A percentile compares a stretch with the other conserved stretches of the same genome.
Evolutionary conservation across 2,113 vertebrate genomes (phyloP).

Genomic region (Oenanthe melanoleuca): DNA sequence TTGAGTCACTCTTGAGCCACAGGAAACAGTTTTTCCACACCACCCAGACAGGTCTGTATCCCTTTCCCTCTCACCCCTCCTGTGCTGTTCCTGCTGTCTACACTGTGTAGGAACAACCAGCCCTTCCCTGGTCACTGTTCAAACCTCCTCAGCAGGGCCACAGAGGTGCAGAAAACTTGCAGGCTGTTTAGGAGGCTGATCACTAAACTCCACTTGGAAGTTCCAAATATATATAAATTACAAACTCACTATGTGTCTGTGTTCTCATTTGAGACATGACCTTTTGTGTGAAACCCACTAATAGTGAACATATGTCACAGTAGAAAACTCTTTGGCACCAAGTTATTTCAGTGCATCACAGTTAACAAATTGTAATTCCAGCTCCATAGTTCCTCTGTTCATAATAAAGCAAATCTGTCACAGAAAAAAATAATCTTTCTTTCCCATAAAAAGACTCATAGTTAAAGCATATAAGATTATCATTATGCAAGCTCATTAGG

Average conservation of each 20-base stretch:
- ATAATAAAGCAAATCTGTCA: slow-evolving; percentile 70
- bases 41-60: not conserved
- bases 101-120: not conserved
- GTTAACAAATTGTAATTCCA: slow-evolving; percentile 61
- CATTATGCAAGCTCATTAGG: slow-evolving; percentile 75
- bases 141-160: not conserved
- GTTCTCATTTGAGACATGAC: slow-evolving; percentile 7
- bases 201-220: not conserved
- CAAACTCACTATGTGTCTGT: not conserved
- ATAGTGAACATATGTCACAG: slow-evolving; percentile 40
- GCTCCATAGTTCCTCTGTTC: slow-evolving; percentile 66
- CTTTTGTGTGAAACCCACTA: slow-evolving; percentile 48
- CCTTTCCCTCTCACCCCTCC: not conserved
- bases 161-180: not conserved
- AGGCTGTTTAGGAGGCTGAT: not conserved
- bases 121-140: not conserved
- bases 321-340: slow-evolving; percentile 41
- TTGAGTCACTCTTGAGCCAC: not conserved
- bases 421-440: slow-evolving; percentile 27
- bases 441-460: slow-evolving; percentile 51
- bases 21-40: not conserved
- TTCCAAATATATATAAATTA: slow-evolving; percentile 18
- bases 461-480: slow-evolving; percentile 61
- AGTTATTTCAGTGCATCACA: slow-evolving; percentile 65
- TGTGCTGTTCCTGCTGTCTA: not conserved